Conservation (phyloP, 2,888 invertebrate species). For the Galeopsomyia nigrocyanea region DNA sequence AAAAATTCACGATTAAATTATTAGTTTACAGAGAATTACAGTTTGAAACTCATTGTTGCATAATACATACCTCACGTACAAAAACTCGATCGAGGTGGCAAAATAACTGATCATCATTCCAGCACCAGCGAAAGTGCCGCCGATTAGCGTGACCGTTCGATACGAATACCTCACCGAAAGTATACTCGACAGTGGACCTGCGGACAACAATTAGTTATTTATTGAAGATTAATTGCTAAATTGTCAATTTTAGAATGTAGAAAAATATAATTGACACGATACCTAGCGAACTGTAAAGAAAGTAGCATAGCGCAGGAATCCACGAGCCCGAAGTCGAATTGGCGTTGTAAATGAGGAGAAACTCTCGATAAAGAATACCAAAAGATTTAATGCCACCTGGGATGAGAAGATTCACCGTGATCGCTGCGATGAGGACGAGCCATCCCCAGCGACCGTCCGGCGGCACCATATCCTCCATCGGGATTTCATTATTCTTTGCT, state of each 20-base stretch:
- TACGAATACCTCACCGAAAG: conserved; percentile 88
- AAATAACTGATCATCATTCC: conserved; percentile 89
- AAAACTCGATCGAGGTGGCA: conserved; percentile 82
- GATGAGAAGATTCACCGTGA: conserved; percentile 86
- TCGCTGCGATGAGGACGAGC: conserved; percentile 80
- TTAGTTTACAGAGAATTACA: neutral
- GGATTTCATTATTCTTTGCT: conserved; percentile 53
- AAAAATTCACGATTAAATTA: neutral
- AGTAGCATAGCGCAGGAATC: conserved; percentile 90
- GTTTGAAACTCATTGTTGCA: neutral
- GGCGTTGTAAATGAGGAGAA: conserved; percentile 83
- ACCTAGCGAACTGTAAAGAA: conserved; percentile 90
- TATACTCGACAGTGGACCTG: conserved; percentile 89
- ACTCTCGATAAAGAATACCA: conserved; percentile 87
- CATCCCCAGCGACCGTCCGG: conserved; percentile 91
- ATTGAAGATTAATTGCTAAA: neutral
- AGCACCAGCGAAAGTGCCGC: conserved; percentile 84
- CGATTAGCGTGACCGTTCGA: conserved; percentile 84
- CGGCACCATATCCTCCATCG: conserved; percentile 73
- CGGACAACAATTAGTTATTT: conserved; percentile 47
- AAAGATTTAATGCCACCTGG: conserved; percentile 92
- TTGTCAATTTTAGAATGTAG: neutral
- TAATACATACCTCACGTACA: conserved; percentile 80
- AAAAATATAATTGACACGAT: conserved; percentile 35
- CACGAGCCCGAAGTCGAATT: conserved; percentile 82